Evolutionary conservation across 2,888 invertebrate genomes (phyloP).

Genomic region (Plutella xylostella): DNA sequence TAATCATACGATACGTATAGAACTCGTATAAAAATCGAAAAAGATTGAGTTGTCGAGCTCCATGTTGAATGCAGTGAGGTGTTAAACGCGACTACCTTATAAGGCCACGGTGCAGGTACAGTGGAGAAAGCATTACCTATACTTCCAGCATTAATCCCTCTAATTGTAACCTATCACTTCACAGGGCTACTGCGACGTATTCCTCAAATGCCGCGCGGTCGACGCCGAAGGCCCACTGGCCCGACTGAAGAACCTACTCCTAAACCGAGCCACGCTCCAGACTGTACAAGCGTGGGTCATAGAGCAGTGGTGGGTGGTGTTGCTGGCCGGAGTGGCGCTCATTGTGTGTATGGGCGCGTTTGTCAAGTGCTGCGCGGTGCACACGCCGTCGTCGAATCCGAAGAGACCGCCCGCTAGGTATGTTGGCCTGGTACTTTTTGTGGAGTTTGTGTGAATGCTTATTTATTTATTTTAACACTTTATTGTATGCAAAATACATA

Average conservation of each 20-base stretch:
- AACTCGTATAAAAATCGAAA: too few relatives aligned
- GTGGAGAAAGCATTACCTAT: too few relatives aligned
- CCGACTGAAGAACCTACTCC: constrained; percentile 93
- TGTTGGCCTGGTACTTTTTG: not conserved
- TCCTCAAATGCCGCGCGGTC: constrained; percentile 97
- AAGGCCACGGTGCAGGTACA: too few relatives aligned
- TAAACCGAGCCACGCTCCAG: constrained; percentile 89
- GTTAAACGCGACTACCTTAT: too few relatives aligned
- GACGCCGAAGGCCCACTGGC: constrained; percentile 99
- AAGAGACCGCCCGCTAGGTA: constrained; percentile 92
- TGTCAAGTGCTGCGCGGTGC: constrained; percentile 99
- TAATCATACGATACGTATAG: too few relatives aligned
- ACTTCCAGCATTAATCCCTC: too few relatives aligned
- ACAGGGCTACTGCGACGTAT: constrained; percentile 99
- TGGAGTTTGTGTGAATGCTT: too few relatives aligned
- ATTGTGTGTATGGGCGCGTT: constrained; percentile 97
- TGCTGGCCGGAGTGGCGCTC: constrained; percentile 91
- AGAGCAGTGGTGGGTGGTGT: constrained; percentile 95
- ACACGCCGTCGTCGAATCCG: constrained; percentile 99
- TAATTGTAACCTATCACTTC: too few relatives aligned
- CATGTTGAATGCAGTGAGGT: too few relatives aligned
- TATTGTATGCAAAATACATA: too few relatives aligned
- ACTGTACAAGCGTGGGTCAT: constrained; percentile 95
- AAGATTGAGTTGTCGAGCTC: too few relatives aligned
- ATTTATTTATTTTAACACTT: too few relatives aligned